These are phyloP conservation scores for Camelus dromedarius DNA, from an alignment of 2,113 vertebrate genomes.

Conservation along the genomic window DNA sequence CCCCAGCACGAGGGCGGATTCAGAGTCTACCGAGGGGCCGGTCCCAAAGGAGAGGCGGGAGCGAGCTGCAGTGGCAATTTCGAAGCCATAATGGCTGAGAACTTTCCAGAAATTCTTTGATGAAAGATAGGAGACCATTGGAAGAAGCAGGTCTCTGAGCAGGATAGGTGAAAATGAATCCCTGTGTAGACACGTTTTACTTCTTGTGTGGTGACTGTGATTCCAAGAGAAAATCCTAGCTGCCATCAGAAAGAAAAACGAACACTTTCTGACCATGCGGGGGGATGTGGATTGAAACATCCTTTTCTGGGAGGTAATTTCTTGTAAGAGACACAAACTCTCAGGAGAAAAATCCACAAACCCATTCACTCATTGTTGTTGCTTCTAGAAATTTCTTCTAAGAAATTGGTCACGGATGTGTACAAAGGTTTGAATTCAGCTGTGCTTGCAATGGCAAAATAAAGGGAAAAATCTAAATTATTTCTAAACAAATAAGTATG, in stretches of 20 bases:
- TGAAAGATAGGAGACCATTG: background rate
- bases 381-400: background rate
- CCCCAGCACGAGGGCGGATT: accelerated
- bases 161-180: background rate
- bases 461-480: no score
- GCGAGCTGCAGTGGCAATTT: accelerated
- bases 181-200: accelerated
- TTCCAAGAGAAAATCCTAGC: background rate
- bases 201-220: background rate
- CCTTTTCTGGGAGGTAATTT: background rate
- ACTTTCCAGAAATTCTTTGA: background rate
- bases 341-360: background rate
- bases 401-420: background rate
- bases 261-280: accelerated
- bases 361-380: background rate
- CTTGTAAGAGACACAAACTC: background rate
- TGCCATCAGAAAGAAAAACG: background rate
- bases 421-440: background rate
- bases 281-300: accelerated
- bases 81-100: background rate
- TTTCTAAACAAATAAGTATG: background rate
- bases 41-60: accelerated
- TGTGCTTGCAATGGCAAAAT: background rate
- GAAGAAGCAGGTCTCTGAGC: background rate
- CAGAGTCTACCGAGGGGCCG: accelerated